These are phyloP conservation scores for Platalea minor DNA, from an alignment of 2,797 vertebrate species.

Conservation along the genomic window DNA sequence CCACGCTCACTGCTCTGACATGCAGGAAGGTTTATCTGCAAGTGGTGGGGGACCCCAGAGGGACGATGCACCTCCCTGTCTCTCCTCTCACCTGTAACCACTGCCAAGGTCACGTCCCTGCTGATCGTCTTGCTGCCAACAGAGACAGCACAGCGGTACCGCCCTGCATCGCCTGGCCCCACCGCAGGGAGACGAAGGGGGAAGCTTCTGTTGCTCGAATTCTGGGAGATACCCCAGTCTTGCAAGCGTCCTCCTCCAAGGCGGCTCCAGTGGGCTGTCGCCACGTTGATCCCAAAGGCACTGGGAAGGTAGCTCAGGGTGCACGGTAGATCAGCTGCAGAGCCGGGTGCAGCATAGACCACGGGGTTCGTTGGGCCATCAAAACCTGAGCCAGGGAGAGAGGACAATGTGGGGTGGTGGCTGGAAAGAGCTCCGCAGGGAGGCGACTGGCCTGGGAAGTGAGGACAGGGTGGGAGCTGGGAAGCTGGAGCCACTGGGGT, in stretches of 20 bases:
- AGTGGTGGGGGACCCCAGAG: background rate
- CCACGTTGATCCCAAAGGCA: background rate
- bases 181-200: conserved; percentile 54
- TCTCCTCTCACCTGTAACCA: conserved; percentile 72
- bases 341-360: conserved; percentile 69
- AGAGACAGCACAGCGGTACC: conserved; percentile 59
- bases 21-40: background rate
- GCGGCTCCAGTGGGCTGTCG: conserved; percentile 64
- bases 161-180: conserved; percentile 60
- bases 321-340: conserved; percentile 63
- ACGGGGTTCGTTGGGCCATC: conserved; percentile 40
- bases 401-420: background rate
- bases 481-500: background rate
- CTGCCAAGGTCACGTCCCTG: conserved; percentile 57
- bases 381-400: conserved; percentile 56
- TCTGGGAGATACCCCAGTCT: background rate
- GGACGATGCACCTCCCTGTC: background rate
- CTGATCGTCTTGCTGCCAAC: conserved; percentile 54
- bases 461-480: background rate
- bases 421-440: background rate
- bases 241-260: background rate
- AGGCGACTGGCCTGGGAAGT: background rate
- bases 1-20: background rate
- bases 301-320: conserved; percentile 27
- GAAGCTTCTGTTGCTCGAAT: conserved; percentile 38